Percentiles rank a stretch among this genome's conserved stretches.
These are phyloP conservation scores for Hetaerina americana DNA, from an alignment of 1,140 invertebrate genomes.

Conservation along the genomic window DNA sequence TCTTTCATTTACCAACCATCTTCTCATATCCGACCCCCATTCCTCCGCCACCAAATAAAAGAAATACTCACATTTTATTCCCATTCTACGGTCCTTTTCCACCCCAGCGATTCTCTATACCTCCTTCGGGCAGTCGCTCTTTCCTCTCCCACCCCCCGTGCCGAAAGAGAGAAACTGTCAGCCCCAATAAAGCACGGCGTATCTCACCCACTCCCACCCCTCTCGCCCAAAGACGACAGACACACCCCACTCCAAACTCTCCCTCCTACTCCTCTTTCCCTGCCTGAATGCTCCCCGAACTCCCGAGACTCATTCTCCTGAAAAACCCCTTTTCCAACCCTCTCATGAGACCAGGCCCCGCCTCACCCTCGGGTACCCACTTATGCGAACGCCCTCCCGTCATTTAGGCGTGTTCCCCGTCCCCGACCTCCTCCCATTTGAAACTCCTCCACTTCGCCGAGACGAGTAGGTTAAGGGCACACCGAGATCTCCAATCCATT, in stretches of 20 bases:
- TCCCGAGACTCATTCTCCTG: neutral
- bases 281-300: neutral
- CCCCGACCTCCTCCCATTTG: too few species aligned
- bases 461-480: too few species aligned
- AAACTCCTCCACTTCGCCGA: too few species aligned
- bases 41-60: too few species aligned
- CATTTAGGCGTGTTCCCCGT: too few species aligned
- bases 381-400: too few species aligned
- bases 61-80: neutral
- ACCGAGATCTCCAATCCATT: too few species aligned
- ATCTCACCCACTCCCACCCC: neutral
- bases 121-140: too few species aligned
- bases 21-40: too few species aligned
- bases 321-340: neutral
- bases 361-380: too few species aligned
- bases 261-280: neutral
- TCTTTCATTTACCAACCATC: too few species aligned
- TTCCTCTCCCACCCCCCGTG: neutral
- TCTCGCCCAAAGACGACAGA: neutral
- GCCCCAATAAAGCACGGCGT: slow-evolving; percentile 4
- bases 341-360: too few species aligned
- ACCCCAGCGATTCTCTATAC: neutral
- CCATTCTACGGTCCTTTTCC: neutral
- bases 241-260: neutral
- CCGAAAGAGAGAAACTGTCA: neutral